Evolutionary conservation across 2,797 vertebrate genomes (phyloP).

Genomic region (Typhlichthys eigenmanni): DNA sequence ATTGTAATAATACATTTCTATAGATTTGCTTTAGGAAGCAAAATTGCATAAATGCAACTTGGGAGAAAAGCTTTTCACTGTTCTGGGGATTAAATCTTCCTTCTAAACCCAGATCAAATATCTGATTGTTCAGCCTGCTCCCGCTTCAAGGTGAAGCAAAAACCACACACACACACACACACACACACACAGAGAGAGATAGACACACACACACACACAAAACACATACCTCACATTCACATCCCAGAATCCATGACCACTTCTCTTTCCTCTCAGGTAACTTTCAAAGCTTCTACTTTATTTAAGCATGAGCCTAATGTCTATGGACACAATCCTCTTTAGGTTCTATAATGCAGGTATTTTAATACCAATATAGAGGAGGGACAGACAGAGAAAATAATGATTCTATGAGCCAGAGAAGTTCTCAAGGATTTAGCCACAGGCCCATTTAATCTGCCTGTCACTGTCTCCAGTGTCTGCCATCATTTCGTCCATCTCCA

Average conservation of each 20-base stretch:
- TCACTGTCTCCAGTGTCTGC: constrained; percentile 2
- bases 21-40: constrained; percentile 74
- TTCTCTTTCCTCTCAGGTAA: constrained; percentile 28
- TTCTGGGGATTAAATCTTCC: constrained; percentile 75
- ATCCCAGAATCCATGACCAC: constrained; percentile 39
- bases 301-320: constrained; percentile 57
- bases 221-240: constrained; percentile 28
- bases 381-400: constrained; percentile 11
- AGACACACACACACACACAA: constrained; percentile 21
- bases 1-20: constrained; percentile 72
- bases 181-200: constrained; percentile 22
- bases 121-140: constrained; percentile 72
- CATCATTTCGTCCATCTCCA: not conserved
- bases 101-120: constrained; percentile 79
- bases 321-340: constrained; percentile 44
- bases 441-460: constrained; percentile 24
- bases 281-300: constrained; percentile 58
- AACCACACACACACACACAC: constrained; percentile 35
- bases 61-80: constrained; percentile 73
- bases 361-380: constrained; percentile 40
- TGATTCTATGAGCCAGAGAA: constrained; percentile 46
- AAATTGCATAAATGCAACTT: constrained; percentile 79
- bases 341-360: constrained; percentile 50
- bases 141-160: constrained; percentile 66
- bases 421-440: constrained; percentile 36